Evolutionary conservation across 2,888 invertebrate genomes (phyloP).

Genomic region (Lithosia quadra): DNA sequence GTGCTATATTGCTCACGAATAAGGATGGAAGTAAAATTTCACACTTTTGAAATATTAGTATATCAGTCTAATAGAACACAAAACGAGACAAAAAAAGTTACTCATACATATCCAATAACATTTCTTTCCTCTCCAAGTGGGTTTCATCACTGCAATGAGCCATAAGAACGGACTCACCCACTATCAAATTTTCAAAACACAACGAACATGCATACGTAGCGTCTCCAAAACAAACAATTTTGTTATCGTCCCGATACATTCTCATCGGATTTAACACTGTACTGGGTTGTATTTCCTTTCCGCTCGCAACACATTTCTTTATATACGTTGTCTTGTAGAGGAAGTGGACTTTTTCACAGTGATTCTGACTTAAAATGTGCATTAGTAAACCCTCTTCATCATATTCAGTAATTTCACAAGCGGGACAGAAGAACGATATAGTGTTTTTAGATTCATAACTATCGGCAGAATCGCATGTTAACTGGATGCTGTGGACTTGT

Average conservation of each 20-base stretch:
- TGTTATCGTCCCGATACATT: conserved; percentile 82
- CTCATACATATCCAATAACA: conserved; percentile 66
- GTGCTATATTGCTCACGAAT: not conserved
- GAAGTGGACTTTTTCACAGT: conserved; percentile 81
- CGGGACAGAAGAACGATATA: conserved; percentile 72
- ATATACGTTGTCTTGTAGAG: conserved; percentile 81
- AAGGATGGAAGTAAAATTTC: conserved; percentile 3
- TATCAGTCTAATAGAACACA: not conserved
- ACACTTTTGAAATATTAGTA: not conserved
- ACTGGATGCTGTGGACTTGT: conserved; percentile 78
- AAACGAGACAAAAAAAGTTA: conserved; percentile 14
- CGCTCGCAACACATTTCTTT: conserved; percentile 74
- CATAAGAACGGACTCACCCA: conserved; percentile 79
- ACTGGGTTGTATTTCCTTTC: conserved; percentile 80
- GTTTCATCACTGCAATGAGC: conserved; percentile 69
- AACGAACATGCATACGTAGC: conserved; percentile 78
- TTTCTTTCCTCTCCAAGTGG: conserved; percentile 69
- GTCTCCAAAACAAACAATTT: conserved; percentile 82
- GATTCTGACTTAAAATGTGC: conserved; percentile 73
- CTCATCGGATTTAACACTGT: conserved; percentile 80
- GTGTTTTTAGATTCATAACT: conserved; percentile 61
- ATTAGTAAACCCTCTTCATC: conserved; percentile 73
- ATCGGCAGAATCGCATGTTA: conserved; percentile 62
- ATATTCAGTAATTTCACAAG: conserved; percentile 64
- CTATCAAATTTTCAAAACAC: conserved; percentile 77